These are phyloP conservation scores for Palythoa grandis DNA, from an alignment of 92 coral and sea anemone genomes.

Conservation along the genomic window DNA sequence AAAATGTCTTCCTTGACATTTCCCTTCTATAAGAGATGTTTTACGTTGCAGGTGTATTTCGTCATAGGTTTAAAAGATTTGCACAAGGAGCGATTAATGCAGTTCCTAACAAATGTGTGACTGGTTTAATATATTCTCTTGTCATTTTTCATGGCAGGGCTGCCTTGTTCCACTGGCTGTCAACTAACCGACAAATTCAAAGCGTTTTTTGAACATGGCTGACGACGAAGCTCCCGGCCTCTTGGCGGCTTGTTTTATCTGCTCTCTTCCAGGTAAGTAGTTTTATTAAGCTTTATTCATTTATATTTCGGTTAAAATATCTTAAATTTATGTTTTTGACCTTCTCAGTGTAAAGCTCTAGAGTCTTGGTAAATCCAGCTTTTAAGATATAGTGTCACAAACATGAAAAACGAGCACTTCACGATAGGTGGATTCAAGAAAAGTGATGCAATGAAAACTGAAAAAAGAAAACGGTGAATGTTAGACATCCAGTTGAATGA, in stretches of 20 bases:
- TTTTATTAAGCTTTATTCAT: too few relatives aligned
- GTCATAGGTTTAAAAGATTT: not conserved
- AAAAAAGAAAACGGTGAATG: too few relatives aligned
- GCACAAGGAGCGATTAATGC: not conserved
- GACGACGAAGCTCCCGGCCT: not conserved
- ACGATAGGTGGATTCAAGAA: too few relatives aligned
- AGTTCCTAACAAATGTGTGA: not conserved
- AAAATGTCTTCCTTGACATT: not conserved
- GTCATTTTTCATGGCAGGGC: not conserved
- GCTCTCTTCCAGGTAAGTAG: constrained; percentile 25
- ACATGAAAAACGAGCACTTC: too few relatives aligned
- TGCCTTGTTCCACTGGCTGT: not conserved
- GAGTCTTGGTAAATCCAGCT: too few relatives aligned
- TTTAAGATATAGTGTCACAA: too few relatives aligned
- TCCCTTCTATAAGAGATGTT: not conserved
- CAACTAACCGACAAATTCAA: not conserved
- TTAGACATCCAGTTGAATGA: too few relatives aligned
- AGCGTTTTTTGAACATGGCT: constrained; percentile 1
- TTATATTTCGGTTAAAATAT: too few relatives aligned
- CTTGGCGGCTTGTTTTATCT: constrained; percentile 35
- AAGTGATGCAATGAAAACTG: too few relatives aligned
- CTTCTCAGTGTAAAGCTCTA: too few relatives aligned
- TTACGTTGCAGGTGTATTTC: not conserved
- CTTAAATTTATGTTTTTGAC: too few relatives aligned
- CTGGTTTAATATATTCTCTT: too few relatives aligned